Evolutionary conservation across 2,888 invertebrate species (phyloP), one percentile per base, ranked within the genome.

Genomic region (Pachydiplax longipennis): DNA sequence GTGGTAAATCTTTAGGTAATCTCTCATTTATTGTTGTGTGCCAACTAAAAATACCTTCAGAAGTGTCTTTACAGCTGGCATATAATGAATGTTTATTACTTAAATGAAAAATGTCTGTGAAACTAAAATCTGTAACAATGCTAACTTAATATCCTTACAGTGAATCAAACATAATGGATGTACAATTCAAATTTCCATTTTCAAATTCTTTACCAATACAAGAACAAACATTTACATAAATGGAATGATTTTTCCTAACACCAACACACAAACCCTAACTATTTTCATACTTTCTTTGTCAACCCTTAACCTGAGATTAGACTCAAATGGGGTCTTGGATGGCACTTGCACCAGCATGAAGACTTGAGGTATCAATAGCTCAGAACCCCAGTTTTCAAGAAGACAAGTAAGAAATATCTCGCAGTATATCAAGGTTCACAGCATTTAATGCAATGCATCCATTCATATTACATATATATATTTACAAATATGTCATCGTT

Each of bases 191-290:
- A 87, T 37, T 87, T 87, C 61, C 61, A 37, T 61, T 73, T 73
- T 83, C 83, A 87, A 87, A 65, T 90, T 81, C 44, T 40, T 58
- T 82, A 80, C 90, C 82, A 81, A 80, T 91, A 90, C 81, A 91
- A 81, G 82, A 80, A 90, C 90, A 90, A 44, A 90, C 81, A 91
- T 91, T 82, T 90, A 91, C 91, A 91, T 90, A 83, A 91, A 90
- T 91, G 91, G 91, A 91, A 91, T 91, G 91, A 91, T 91, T 91
- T 87, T 91, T 91, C 87, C 91, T 91, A 91, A 91, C 91, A 91
- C 91, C 91, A 90, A 91, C 91, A 91, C 91, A 91, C 91, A 91
- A 91, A 83, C 81, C 82, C 87, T 91, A 82, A 44, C 87, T 87
- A 87, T 25, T 65, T 87, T 61, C 61, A 58, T 87, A 61, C 87